These are phyloP conservation scores for Thelaira solivaga DNA, from an alignment of 2,888 invertebrate species.

Conservation along the genomic window DNA sequence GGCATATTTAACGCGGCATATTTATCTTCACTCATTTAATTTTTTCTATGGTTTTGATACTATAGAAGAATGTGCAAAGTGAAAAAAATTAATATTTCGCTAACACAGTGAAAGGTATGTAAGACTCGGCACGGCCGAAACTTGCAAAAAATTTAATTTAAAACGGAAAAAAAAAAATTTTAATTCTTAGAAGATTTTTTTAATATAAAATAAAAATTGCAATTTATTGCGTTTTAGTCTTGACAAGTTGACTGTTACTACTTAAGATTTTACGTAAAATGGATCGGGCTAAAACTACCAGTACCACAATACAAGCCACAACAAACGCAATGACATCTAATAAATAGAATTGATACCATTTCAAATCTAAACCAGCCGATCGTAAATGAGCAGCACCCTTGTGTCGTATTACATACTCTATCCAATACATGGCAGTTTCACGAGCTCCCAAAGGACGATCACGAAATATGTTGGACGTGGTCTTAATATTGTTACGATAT, in stretches of 20 bases:
- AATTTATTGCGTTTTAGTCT: slow-evolving; percentile 28
- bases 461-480: slow-evolving; percentile 73
- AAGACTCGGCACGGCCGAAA: too few species aligned
- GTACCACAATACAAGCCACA: not conserved
- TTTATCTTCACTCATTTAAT: too few species aligned
- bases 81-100: too few species aligned
- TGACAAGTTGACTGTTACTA: not conserved
- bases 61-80: too few species aligned
- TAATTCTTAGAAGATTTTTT: too few species aligned
- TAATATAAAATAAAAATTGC: not conserved
- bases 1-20: too few species aligned
- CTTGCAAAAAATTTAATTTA: too few species aligned
- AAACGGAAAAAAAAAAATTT: too few species aligned
- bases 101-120: too few species aligned
- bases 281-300: not conserved
- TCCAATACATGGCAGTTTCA: slow-evolving; percentile 77
- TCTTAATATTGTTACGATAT: slow-evolving; percentile 73
- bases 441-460: slow-evolving; percentile 74
- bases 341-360: slow-evolving; percentile 76
- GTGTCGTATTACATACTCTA: slow-evolving; percentile 77
- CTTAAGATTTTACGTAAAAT: not conserved
- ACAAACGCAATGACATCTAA: slow-evolving; percentile 73
- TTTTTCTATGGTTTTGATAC: too few species aligned
- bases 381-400: slow-evolving; percentile 75
- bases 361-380: slow-evolving; percentile 73